A percentile compares a stretch with the other conserved stretches of the same genome.
These are phyloP conservation scores for Ophthalmolycus amberensis DNA, from an alignment of 2,113 vertebrate species.

Conservation along the genomic window DNA sequence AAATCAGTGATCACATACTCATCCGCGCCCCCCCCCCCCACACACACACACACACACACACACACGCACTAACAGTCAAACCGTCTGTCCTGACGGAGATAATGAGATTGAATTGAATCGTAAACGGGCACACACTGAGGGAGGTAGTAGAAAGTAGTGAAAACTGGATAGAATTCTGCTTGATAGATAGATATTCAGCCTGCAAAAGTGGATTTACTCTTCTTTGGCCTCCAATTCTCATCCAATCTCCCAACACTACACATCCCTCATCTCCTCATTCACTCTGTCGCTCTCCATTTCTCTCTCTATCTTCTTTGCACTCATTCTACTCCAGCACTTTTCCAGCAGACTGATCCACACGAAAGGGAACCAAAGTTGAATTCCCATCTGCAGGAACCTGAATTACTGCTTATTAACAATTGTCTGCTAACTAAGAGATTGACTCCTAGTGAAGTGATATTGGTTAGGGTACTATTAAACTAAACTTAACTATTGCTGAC, in stretches of 20 bases:
- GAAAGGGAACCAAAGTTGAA: not conserved
- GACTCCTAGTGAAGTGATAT: not conserved
- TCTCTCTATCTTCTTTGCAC: not conserved
- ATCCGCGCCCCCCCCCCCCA: not conserved
- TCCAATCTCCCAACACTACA: slow-evolving; percentile 12
- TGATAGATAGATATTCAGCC: slow-evolving; percentile 36
- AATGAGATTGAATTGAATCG: slow-evolving; percentile 29
- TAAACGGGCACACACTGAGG: slow-evolving; percentile 18
- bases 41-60: not conserved
- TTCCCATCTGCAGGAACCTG: not conserved
- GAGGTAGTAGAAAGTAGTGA: slow-evolving; percentile 10
- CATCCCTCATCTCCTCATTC: slow-evolving; percentile 32
- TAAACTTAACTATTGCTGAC: not conserved
- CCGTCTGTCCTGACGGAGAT: slow-evolving; percentile 3
- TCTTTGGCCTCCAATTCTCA: slow-evolving; percentile 26
- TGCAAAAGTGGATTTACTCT: slow-evolving; percentile 16
- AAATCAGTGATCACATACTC: slow-evolving; percentile 9
- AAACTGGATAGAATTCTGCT: not conserved
- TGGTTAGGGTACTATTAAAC: not conserved
- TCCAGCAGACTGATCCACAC: slow-evolving; percentile 5
- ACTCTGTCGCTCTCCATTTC: slow-evolving; percentile 15
- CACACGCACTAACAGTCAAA: slow-evolving; percentile 4
- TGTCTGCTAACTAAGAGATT: not conserved
- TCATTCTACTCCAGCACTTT: not conserved
- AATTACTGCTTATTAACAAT: not conserved